A percentile compares a stretch with the other conserved stretches of the same genome.
phyloP scores from a whole-genome alignment of 2,888 invertebrate species.

The Frankliniella intonsa region DNA sequence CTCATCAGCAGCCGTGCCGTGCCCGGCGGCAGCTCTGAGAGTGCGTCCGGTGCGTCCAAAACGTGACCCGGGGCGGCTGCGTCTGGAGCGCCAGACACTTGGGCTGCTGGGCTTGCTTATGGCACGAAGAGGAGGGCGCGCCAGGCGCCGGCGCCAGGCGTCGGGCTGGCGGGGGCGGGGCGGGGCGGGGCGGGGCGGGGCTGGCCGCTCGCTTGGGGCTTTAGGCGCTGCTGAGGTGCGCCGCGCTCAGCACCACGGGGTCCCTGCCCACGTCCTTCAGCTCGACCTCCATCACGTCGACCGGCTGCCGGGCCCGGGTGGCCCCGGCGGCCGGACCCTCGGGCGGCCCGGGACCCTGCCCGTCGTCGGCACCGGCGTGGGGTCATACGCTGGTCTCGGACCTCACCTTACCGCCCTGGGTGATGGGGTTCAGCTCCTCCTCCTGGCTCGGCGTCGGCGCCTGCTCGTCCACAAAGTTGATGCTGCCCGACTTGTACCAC shows the following conservation, averaged over 20 bases:
- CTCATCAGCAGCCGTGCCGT: background rate
- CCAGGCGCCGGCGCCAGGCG: no score
- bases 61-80: no score
- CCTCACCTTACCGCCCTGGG: conserved; percentile 34
- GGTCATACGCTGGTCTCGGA: conserved; percentile 22
- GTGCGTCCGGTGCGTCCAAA: no score
- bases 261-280: background rate
- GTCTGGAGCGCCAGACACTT: background rate
- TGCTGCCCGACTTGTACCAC: conserved; percentile 83
- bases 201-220: no score
- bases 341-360: background rate
- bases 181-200: background rate
- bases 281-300: background rate
- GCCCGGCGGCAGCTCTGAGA: no score
- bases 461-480: conserved; percentile 61
- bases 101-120: background rate
- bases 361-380: background rate
- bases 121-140: background rate
- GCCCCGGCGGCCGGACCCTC: background rate
- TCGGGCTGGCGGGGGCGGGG: no score
- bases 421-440: conserved; percentile 49
- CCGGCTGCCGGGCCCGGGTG: background rate
- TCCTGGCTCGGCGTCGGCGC: conserved; percentile 48
- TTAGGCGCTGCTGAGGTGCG: background rate
- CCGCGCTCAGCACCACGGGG: background rate